Percentiles rank a stretch among this genome's conserved stretches.
Conservation (phyloP, 2,113 vertebrate species). For the Promerops cafer region DNA sequence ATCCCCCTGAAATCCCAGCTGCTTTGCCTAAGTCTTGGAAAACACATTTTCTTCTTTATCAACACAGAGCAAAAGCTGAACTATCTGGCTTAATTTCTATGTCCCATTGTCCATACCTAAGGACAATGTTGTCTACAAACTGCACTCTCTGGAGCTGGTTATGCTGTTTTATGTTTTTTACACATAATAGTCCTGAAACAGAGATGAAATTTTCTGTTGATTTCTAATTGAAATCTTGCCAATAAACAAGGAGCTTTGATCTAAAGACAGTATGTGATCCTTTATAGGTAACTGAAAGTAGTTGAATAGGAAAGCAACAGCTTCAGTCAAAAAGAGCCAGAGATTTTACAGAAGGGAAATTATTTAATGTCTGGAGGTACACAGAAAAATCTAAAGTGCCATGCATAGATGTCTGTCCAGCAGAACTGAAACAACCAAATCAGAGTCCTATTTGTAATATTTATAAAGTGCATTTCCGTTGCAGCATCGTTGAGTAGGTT, state of each 20-base stretch:
- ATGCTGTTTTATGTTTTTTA: neutral
- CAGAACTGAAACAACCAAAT: constrained; percentile 25
- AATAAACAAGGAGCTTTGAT: constrained; percentile 3
- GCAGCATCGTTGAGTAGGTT: neutral
- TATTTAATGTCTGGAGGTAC: neutral
- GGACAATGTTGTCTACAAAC: neutral
- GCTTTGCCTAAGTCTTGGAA: constrained; percentile 2
- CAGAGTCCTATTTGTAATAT: constrained; percentile 18
- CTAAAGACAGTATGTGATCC: neutral
- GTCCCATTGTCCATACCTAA: neutral
- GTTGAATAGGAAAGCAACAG: neutral
- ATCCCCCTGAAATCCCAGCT: constrained; percentile 14
- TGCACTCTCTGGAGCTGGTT: neutral
- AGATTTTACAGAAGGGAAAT: neutral
- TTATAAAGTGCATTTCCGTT: neutral
- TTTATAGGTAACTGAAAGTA: neutral
- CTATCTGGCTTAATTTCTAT: neutral
- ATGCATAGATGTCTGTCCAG: neutral
- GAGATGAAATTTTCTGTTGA: constrained; percentile 4
- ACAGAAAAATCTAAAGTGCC: neutral
- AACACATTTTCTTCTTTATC: neutral
- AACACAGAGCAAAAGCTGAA: constrained; percentile 10
- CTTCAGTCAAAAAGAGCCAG: neutral
- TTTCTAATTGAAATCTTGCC: neutral
- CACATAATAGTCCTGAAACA: neutral